Base-by-base conservation (phyloP, 2,113 vertebrate genomes). In the Bubo blakistoni region DNA sequence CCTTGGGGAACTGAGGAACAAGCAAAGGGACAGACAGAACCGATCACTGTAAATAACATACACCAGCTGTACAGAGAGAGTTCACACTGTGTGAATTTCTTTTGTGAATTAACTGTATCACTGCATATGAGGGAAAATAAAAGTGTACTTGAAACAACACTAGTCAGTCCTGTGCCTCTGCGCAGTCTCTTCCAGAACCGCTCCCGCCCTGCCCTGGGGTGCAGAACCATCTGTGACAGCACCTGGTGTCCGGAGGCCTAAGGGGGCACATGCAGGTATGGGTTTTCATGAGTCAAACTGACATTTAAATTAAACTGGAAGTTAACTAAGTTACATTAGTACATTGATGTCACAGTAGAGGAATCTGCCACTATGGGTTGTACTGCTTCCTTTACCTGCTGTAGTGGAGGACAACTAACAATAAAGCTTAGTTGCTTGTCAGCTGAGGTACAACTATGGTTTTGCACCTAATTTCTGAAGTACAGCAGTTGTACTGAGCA, bases 61-160 rank as follows among this genome's bases (percentile, higher is more conserved):
- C 16, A 81, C 30, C 40, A 69, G 32, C 30, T 1, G 1, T 69
- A 65, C 34, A 27, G 44, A 67, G 29, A 32, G 30, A n/a, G 58
- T 58, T 87, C 58, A 30, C 51, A 16, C 4, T 15, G 51, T 18
- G 38, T 59, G 49, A 40, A 40, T 36, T 49, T 69, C 16, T 71
- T 55, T 52, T 6, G 20, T 72, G 40, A 92, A 76, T 80, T 76
- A 38, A 16, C 30, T 44, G 44, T 83, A 70, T 72, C 27, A 51
- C 49, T 27, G 22, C 22, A 7, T 25, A 36, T 11, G 24, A 87
- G 22, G 72, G 52, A 62, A 91, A 97, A 96, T 97, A 97, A 97
- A 97, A 61, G 11, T 4, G 25, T 57, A 42, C 34, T 72, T 57
- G 46, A 69, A 88, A 77, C 34, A 29, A 20, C 1, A 15, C 61